Conservation (phyloP, 2,113 vertebrate genomes). For the Misgurnus anguillicaudatus region DNA sequence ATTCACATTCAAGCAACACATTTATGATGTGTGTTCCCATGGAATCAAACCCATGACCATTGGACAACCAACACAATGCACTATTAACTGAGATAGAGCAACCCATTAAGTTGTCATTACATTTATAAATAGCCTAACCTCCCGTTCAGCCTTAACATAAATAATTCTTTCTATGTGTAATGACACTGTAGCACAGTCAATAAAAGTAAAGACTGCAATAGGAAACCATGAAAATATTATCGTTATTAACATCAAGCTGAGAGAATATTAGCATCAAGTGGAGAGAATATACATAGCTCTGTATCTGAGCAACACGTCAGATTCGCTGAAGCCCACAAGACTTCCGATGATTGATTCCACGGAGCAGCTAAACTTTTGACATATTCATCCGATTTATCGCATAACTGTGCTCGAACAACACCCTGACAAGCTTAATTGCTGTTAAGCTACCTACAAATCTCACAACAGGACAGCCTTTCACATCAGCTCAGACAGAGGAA, state of each 20-base stretch:
- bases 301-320: conserved; percentile 23
- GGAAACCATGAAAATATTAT: background rate
- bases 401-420: conserved; percentile 27
- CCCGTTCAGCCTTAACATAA: too few species aligned
- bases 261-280: conserved; percentile 8
- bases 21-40: too few species aligned
- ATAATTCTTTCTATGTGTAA: background rate
- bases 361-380: conserved; percentile 15
- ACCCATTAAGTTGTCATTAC: too few species aligned
- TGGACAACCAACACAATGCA: too few species aligned
- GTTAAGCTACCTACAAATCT: conserved; percentile 24
- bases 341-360: background rate
- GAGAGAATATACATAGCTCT: conserved; percentile 13
- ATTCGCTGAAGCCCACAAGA: background rate
- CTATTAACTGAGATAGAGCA: too few species aligned
- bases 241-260: conserved; percentile 18
- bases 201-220: background rate
- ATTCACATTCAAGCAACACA: too few species aligned
- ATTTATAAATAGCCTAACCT: too few species aligned
- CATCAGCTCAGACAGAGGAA: conserved; percentile 22
- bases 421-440: conserved; percentile 35
- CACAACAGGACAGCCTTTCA: conserved; percentile 36
- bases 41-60: too few species aligned
- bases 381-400: background rate
- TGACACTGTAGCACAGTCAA: background rate